These are phyloP conservation scores for Anthrax anthrax DNA, from an alignment of 2,888 invertebrate genomes.

Conservation along the genomic window DNA sequence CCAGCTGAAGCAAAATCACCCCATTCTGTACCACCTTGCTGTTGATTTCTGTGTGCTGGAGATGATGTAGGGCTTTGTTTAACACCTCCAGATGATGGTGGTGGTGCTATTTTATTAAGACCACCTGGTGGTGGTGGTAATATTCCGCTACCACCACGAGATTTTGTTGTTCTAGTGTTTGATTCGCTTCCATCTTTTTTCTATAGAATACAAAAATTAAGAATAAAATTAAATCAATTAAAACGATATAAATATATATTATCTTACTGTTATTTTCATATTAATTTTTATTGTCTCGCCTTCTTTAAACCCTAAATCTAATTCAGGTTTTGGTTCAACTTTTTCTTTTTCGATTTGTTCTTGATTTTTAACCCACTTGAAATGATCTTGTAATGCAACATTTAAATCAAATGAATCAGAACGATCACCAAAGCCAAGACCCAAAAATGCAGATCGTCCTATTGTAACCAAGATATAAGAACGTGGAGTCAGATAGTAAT, in stretches of 20 bases:
- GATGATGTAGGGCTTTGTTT: slow-evolving; percentile 41
- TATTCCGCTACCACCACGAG: slow-evolving; percentile 44
- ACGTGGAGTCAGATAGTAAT: too few species aligned
- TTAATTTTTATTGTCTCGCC: slow-evolving; percentile 99
- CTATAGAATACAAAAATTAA: slow-evolving; percentile 34
- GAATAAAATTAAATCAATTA: slow-evolving; percentile 16
- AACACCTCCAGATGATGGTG: slow-evolving; percentile 52
- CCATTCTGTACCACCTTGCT: slow-evolving; percentile 50
- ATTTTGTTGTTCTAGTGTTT: slow-evolving; percentile 45
- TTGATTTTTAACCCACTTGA: slow-evolving; percentile 81
- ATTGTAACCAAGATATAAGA: too few species aligned
- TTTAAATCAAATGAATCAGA: slow-evolving; percentile 98
- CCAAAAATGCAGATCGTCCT: slow-evolving; percentile 85
- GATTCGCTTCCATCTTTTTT: slow-evolving; percentile 79
- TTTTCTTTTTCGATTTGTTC: slow-evolving; percentile 70
- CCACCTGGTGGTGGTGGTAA: slow-evolving; percentile 78
- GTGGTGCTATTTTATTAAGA: slow-evolving; percentile 50
- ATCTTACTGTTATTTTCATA: slow-evolving; percentile 80
- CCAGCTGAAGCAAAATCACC: slow-evolving; percentile 65
- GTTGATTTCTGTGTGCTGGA: slow-evolving; percentile 55
- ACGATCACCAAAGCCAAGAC: slow-evolving; percentile 92
- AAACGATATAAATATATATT: not conserved
- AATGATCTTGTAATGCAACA: slow-evolving; percentile 95
- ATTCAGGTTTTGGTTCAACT: slow-evolving; percentile 57
- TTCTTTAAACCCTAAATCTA: slow-evolving; percentile 96